Evolutionary conservation across 2,888 invertebrate genomes (phyloP).

Genomic region (Polydesmus complanatus): DNA sequence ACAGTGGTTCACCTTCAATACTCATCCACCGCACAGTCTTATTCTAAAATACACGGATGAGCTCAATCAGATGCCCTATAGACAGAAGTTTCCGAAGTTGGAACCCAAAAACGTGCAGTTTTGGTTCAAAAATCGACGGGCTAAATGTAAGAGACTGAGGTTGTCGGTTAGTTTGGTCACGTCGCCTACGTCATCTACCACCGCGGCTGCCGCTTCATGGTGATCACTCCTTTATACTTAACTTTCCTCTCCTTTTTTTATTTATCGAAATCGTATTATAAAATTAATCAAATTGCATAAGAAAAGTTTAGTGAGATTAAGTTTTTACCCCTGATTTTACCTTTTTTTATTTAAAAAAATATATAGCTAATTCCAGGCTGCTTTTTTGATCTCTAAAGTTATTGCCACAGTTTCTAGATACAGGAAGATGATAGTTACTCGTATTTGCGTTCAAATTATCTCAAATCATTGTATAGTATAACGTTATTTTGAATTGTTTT

Average conservation of each 20-base stretch:
- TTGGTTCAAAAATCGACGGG: conserved; percentile 98
- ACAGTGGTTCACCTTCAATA: conserved; percentile 94
- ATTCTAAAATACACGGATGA: conserved; percentile 97
- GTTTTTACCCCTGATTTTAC: too few species aligned
- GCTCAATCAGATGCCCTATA: conserved; percentile 88
- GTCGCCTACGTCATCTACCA: not conserved
- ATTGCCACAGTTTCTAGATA: too few species aligned
- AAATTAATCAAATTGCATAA: too few species aligned
- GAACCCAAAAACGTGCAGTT: conserved; percentile 99
- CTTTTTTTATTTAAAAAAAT: too few species aligned
- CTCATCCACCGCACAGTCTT: conserved; percentile 94
- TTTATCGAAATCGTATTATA: not conserved
- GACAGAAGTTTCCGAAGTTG: conserved; percentile 95
- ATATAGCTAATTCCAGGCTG: too few species aligned
- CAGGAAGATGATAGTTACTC: too few species aligned
- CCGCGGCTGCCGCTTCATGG: conserved; percentile 6
- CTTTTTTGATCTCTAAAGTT: too few species aligned
- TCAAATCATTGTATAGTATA: too few species aligned
- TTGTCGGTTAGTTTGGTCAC: conserved; percentile 33
- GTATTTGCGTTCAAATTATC: too few species aligned
- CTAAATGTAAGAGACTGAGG: conserved; percentile 92
- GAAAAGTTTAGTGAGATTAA: too few species aligned
- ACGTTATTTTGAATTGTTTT: too few species aligned
- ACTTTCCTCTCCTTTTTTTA: not conserved
- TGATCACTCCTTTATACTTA: conserved; percentile 1